phyloP scores from a whole-genome alignment of 2,113 vertebrate genomes.

The Pangasianodon hypophthalmus region DNA sequence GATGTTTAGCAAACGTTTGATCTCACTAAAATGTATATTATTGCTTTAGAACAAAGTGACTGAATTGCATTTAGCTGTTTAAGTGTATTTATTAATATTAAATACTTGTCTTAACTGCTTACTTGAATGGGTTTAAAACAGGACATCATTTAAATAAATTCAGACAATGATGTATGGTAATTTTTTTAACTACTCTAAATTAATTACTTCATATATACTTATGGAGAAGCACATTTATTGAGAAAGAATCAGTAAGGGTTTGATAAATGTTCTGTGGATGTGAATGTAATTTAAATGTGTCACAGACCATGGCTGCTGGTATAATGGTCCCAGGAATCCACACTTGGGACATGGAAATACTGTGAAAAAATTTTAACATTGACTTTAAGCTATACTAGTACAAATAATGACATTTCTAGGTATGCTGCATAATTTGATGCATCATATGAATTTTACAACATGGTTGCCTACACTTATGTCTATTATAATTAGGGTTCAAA shows the following conservation, averaged over 20 bases:
- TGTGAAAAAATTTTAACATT: not conserved
- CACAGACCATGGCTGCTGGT: not conserved
- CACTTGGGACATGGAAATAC: not conserved
- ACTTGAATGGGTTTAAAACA: not conserved
- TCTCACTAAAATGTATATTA: not conserved
- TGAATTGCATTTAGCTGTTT: not conserved
- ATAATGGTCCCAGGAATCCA: not conserved
- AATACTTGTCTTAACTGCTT: not conserved
- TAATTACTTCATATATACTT: not conserved
- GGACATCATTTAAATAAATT: not conserved
- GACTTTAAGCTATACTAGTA: not conserved
- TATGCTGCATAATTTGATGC: not conserved
- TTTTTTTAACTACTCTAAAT: conserved; percentile 1
- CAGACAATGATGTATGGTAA: not conserved
- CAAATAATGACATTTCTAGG: not conserved
- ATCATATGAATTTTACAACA: not conserved
- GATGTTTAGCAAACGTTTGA: too few species aligned
- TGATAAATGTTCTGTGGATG: not conserved
- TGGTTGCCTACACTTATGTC: not conserved
- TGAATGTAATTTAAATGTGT: not conserved
- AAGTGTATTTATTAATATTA: not conserved
- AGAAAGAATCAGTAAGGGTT: not conserved
- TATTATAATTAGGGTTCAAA: not conserved
- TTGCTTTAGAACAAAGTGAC: not conserved
- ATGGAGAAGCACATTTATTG: not conserved